Conservation (phyloP, 2,113 vertebrate genomes). For the Nipponia nippon region DNA sequence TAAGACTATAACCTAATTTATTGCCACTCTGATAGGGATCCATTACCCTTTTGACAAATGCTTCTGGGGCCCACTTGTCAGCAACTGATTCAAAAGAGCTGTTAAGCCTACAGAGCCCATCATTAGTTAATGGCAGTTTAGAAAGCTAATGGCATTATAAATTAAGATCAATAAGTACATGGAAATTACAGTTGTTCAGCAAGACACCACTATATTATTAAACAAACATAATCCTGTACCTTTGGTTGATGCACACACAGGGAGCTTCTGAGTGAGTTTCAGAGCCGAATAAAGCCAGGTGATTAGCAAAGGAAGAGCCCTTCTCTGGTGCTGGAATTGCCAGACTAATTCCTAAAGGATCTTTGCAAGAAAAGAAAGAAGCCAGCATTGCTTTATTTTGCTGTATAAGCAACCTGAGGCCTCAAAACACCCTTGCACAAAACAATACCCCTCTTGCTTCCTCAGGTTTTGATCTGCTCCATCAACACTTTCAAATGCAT, state of each 20-base stretch:
- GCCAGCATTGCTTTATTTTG: slow-evolving; percentile 39
- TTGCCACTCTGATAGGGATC: slow-evolving; percentile 80
- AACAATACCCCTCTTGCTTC: neutral
- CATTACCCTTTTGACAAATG: slow-evolving; percentile 83
- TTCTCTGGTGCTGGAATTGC: slow-evolving; percentile 32
- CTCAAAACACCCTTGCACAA: neutral
- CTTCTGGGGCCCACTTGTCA: slow-evolving; percentile 81
- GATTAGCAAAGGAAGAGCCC: slow-evolving; percentile 59
- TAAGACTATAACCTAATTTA: slow-evolving; percentile 84
- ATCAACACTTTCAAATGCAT: slow-evolving; percentile 39
- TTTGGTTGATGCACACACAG: slow-evolving; percentile 49
- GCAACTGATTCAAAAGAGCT: slow-evolving; percentile 80
- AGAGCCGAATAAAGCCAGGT: slow-evolving; percentile 47
- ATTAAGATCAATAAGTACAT: slow-evolving; percentile 84
- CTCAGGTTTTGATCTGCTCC: slow-evolving; percentile 4
- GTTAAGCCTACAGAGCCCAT: slow-evolving; percentile 77
- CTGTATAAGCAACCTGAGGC: slow-evolving; percentile 63
- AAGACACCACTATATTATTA: slow-evolving; percentile 74
- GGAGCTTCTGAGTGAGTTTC: slow-evolving; percentile 50
- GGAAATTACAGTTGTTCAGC: slow-evolving; percentile 80
- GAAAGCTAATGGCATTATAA: slow-evolving; percentile 83
- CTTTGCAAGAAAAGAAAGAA: slow-evolving; percentile 3
- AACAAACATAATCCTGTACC: slow-evolving; percentile 69
- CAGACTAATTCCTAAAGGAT: slow-evolving; percentile 53
- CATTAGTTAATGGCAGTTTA: slow-evolving; percentile 83